These are phyloP conservation scores for Oplegnathus fasciatus DNA, from an alignment of 2,113 vertebrate species.

Conservation along the genomic window DNA sequence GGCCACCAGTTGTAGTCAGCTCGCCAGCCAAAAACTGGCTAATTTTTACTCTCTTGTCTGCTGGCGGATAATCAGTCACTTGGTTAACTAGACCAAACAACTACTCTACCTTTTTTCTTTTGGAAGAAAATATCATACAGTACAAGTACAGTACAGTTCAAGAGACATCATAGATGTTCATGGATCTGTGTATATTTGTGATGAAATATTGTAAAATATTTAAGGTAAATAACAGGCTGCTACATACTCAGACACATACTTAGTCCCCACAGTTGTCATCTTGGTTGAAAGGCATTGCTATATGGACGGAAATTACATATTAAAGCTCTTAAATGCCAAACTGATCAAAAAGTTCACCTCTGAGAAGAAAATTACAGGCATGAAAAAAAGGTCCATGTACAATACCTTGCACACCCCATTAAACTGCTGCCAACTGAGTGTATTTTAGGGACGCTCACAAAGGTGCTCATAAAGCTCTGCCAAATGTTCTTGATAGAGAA, in stretches of 20 bases:
- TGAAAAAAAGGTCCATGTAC: conserved; percentile 45
- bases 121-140: neutral
- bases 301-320: conserved; percentile 27
- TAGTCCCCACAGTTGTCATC: neutral
- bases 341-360: conserved; percentile 45
- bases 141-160: no score
- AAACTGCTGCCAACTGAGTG: conserved; percentile 59
- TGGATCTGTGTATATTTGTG: neutral
- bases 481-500: conserved; percentile 72
- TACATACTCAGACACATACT: neutral
- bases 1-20: conserved; percentile 2
- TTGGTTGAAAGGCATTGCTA: neutral
- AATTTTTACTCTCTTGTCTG: neutral
- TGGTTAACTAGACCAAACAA: neutral
- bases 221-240: neutral
- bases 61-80: neutral
- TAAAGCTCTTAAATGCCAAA: conserved; percentile 38
- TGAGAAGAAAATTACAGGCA: conserved; percentile 30
- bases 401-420: conserved; percentile 56
- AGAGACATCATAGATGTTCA: neutral
- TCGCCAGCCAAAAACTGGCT: neutral
- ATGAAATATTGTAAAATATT: neutral
- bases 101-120: neutral
- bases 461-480: conserved; percentile 68
- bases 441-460: conserved; percentile 56